Evolutionary conservation across 2,797 vertebrate genomes (phyloP).

Genomic region (Botia kubotai): DNA sequence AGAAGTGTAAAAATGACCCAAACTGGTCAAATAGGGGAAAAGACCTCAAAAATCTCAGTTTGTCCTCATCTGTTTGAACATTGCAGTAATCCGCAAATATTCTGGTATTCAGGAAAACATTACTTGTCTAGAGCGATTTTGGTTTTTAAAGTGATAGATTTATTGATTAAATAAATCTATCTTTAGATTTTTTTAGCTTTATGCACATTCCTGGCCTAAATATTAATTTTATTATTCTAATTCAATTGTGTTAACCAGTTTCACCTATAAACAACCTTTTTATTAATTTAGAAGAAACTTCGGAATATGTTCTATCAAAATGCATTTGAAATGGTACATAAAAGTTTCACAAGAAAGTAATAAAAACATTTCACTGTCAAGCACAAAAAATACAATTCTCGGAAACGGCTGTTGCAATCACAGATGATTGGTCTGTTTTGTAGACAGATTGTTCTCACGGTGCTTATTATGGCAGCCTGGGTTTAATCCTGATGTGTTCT

Average conservation of each 20-base stretch:
- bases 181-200: too few relatives aligned
- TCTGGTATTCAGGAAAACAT: slow-evolving; percentile 23
- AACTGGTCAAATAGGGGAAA: slow-evolving; percentile 46
- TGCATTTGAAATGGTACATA: background rate
- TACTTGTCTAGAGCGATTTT: background rate
- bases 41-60: slow-evolving; percentile 33
- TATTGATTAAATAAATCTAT: background rate
- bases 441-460: background rate
- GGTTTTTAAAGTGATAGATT: slow-evolving; percentile 17
- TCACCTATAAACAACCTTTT: background rate
- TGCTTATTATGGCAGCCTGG: slow-evolving; percentile 9
- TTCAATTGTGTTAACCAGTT: too few relatives aligned
- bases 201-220: too few relatives aligned
- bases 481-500: slow-evolving; percentile 17
- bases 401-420: background rate
- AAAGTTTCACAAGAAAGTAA: background rate
- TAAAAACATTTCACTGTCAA: background rate
- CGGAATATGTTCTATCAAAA: background rate
- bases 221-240: too few relatives aligned
- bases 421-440: background rate
- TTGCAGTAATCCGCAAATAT: slow-evolving; percentile 26
- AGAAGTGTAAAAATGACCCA: slow-evolving; percentile 50
- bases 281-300: background rate
- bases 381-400: background rate
- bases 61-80: slow-evolving; percentile 25